Evolutionary conservation across 2,888 invertebrate species (phyloP), one percentile per base, ranked within the genome.

Genomic region (Drosophila buzzatii): DNA sequence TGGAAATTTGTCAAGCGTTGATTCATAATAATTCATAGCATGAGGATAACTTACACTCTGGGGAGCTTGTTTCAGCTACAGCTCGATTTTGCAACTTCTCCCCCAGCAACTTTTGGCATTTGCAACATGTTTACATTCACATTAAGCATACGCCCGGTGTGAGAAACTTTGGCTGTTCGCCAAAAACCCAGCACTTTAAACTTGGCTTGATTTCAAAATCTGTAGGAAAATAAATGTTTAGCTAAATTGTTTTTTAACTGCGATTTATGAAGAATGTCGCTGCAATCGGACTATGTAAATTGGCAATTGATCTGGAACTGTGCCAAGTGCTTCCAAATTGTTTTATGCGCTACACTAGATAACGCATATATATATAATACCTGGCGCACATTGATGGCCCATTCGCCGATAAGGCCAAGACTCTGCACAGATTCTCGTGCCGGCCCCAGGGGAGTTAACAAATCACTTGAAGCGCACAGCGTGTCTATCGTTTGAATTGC

Each of bases 401-500:
- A 12, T 39, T 10, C 18, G 33, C 20, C 33, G 37, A 66, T 51
- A 65, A 20, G 51, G 67, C 51, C 20, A 20, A 27, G 37, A 44
- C 56, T 51, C 37, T 18, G 27, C 12, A 12, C 51, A 14, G 14
- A 8, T 18, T 33, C 18, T 10, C 6, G 2, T 18, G 33, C 14
- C 27, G 18, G 33, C 60, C 58, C 71, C 66, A 23, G 35, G 83
- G 57, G 89, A 69, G 51, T 64, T 33, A 55, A 77, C 79, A 85
- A 85, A 89, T 90, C 89, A 82, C 85, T 82, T 59, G 64, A 76
- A 70, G 70, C 59, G 61, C 52, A 58, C 47, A 65, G 76, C 88
- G 79, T 87, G 86, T 89, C 73, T 85, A 82, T 90, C 88, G 74
- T 77, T 82, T 75, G 76, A 71, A 76, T 79, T 85, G 89, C 89